Evolutionary conservation across 2,797 vertebrate genomes (phyloP).

Genomic region (Cuniculus paca): DNA sequence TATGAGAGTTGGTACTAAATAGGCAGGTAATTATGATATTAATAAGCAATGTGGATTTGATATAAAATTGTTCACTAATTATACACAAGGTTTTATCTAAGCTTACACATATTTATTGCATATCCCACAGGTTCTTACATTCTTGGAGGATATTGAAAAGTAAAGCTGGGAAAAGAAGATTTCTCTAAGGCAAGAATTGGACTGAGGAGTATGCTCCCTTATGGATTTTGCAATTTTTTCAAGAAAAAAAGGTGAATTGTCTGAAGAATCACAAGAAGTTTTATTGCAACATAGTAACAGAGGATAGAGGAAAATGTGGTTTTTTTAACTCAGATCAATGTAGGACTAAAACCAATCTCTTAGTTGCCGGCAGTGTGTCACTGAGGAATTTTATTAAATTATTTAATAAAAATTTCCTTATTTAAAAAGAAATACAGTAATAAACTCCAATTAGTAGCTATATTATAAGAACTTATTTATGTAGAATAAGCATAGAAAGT

Average conservation of each 20-base stretch:
- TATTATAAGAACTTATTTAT: background rate
- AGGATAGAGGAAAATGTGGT: too few species aligned
- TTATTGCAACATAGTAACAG: background rate
- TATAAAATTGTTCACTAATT: background rate
- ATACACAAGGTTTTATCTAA: background rate
- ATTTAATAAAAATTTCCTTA: background rate
- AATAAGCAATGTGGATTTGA: background rate
- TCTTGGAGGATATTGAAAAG: background rate
- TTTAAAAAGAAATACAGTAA: background rate
- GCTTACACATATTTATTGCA: background rate
- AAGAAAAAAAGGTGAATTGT: background rate
- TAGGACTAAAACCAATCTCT: background rate
- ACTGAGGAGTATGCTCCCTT: background rate
- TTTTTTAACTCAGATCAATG: background rate
- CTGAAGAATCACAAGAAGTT: background rate
- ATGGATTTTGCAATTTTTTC: background rate
- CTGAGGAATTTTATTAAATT: background rate
- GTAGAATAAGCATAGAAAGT: background rate
- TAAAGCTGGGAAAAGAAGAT: background rate
- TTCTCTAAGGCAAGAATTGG: background rate
- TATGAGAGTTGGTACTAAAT: background rate
- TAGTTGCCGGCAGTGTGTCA: background rate
- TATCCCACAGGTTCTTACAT: background rate
- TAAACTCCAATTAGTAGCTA: background rate
- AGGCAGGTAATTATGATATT: background rate